Conservation (phyloP, 30 jellyfish, hydroid and myxozoan species). For the Euphysa ruthae region DNA sequence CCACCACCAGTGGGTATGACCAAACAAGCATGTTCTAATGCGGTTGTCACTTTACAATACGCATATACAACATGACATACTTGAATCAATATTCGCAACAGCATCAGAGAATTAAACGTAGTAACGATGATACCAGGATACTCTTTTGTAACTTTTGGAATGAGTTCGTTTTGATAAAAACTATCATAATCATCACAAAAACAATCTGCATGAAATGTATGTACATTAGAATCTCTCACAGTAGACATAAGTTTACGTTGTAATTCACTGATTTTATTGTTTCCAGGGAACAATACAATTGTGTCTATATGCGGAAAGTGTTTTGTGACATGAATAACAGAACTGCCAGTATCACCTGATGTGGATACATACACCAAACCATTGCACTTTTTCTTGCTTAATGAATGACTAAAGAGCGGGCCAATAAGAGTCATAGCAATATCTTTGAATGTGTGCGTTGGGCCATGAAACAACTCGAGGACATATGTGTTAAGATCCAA, state of each 20-base stretch:
- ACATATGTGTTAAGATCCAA: constrained; percentile 20
- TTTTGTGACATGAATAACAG: constrained; percentile 50
- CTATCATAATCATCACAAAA: constrained; percentile 55
- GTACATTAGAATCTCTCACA: constrained; percentile 41
- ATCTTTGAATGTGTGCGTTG: constrained; percentile 70
- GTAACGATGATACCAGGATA: constrained; percentile 20
- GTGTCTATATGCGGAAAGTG: constrained; percentile 26
- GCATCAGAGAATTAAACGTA: constrained; percentile 42
- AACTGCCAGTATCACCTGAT: constrained; percentile 95
- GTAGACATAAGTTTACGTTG: constrained; percentile 72
- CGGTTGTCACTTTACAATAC: constrained; percentile 21
- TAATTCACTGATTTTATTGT: constrained; percentile 51
- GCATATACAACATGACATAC: constrained; percentile 51
- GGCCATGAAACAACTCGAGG: constrained; percentile 88
- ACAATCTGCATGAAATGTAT: constrained; percentile 52
- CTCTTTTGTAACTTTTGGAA: constrained; percentile 2
- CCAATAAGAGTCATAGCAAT: constrained; percentile 39
- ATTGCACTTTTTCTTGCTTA: neutral
- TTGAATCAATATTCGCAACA: constrained; percentile 56
- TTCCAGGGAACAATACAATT: constrained; percentile 50
- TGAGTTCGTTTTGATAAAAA: neutral
- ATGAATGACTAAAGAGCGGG: constrained; percentile 15
- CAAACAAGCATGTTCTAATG: constrained; percentile 29
- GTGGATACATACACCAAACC: constrained; percentile 51
- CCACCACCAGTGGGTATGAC: constrained; percentile 84